phyloP scores from a whole-genome alignment of 2,888 invertebrate species.

The Laspeyria flexula region DNA sequence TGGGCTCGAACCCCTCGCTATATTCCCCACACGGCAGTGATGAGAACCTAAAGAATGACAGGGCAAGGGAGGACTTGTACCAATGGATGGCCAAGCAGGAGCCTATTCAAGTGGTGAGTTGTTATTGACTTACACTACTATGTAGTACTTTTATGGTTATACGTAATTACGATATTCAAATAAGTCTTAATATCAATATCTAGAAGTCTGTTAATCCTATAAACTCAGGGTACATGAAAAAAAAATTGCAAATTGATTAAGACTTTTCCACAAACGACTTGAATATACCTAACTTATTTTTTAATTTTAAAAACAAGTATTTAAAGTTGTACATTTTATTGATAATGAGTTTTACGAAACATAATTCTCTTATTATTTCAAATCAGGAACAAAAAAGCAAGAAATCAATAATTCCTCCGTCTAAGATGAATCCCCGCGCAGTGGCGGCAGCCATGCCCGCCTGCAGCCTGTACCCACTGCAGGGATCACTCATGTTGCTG shows the following conservation, averaged over 20 bases:
- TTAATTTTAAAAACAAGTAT: too few relatives aligned
- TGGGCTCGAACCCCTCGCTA: slow-evolving; percentile 89
- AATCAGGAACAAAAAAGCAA: slow-evolving; percentile 75
- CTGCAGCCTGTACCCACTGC: slow-evolving; percentile 90
- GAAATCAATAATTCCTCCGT: slow-evolving; percentile 81
- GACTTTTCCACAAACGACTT: too few relatives aligned
- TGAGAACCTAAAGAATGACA: slow-evolving; percentile 82
- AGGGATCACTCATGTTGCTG: slow-evolving; percentile 93
- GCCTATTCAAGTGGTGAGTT: slow-evolving; percentile 77
- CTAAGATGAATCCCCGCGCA: slow-evolving; percentile 75
- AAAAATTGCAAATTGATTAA: too few relatives aligned
- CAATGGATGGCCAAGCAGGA: slow-evolving; percentile 99
- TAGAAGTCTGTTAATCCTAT: too few relatives aligned
- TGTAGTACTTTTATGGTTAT: too few relatives aligned
- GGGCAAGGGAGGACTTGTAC: slow-evolving; percentile 94
- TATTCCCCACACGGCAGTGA: slow-evolving; percentile 83
- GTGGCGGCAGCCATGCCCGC: slow-evolving; percentile 82
- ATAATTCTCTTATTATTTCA: slow-evolving; percentile 3
- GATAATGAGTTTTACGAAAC: too few relatives aligned
- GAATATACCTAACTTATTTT: too few relatives aligned
- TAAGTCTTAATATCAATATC: too few relatives aligned
- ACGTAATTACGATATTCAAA: too few relatives aligned
- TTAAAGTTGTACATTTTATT: too few relatives aligned
- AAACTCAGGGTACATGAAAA: too few relatives aligned
- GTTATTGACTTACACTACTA: not conserved